phyloP scores from a whole-genome alignment of 2,113 vertebrate genomes.

The Xenus cinereus region DNA sequence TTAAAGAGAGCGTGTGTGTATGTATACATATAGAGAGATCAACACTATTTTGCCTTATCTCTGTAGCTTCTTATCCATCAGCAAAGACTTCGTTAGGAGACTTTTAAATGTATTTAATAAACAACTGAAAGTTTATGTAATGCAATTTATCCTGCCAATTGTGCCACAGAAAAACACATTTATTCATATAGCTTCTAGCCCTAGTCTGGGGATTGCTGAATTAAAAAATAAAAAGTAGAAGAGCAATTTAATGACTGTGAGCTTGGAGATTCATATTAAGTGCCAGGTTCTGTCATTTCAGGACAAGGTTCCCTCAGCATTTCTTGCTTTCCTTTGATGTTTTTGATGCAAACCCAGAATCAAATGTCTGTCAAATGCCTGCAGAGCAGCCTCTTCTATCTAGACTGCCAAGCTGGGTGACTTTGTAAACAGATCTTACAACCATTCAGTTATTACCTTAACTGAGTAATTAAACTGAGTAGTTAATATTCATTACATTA shows the following conservation, averaged over 20 bases:
- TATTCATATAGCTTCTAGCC: background rate
- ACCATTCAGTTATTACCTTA: background rate
- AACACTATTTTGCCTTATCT: background rate
- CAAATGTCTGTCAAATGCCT: background rate
- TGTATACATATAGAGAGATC: background rate
- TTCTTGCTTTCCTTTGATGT: background rate
- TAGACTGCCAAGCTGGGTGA: background rate
- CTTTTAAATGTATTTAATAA: background rate
- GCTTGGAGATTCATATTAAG: background rate
- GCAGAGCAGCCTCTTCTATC: background rate
- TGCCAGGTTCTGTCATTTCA: background rate
- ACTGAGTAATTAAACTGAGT: background rate
- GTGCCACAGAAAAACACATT: background rate
- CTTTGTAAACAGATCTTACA: background rate
- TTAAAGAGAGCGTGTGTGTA: too few species aligned
- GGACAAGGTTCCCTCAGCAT: background rate
- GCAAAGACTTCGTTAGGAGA: background rate
- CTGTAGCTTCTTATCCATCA: background rate
- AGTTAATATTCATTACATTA: background rate
- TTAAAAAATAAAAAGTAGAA: background rate
- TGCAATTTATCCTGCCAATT: background rate
- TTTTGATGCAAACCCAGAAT: constrained; percentile 5
- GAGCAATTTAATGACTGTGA: background rate
- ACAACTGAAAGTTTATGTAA: background rate
- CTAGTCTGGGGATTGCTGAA: background rate